Conservation (phyloP, 2,797 vertebrate genomes). For the Gorsachius magnificus region DNA sequence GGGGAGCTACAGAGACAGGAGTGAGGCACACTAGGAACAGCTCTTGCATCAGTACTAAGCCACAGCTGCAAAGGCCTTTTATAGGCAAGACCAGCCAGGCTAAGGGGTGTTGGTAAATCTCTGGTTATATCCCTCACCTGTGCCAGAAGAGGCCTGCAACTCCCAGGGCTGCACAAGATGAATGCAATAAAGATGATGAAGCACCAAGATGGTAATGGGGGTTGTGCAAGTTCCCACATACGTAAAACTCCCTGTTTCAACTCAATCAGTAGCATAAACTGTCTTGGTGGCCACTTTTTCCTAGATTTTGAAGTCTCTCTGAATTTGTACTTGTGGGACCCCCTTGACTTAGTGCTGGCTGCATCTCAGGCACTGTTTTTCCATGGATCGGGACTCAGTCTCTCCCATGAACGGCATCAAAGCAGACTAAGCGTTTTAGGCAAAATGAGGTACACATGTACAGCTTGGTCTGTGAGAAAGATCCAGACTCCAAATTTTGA, state of each 20-base stretch:
- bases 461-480: background rate
- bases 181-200: background rate
- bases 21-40: rapidly evolving
- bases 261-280: background rate
- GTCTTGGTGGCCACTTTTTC: background rate
- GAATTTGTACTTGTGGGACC: background rate
- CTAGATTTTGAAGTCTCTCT: background rate
- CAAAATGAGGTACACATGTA: background rate
- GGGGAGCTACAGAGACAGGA: background rate
- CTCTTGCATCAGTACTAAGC: background rate
- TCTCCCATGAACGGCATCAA: background rate
- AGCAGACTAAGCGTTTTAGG: background rate
- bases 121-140: background rate
- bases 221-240: background rate
- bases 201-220: background rate
- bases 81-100: background rate
- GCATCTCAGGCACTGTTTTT: background rate
- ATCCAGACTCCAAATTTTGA: background rate
- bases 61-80: background rate
- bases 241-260: background rate
- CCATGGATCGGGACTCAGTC: background rate
- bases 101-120: background rate
- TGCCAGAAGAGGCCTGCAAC: background rate
- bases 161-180: background rate
- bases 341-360: background rate